These are phyloP conservation scores for Drosophila hamatofila DNA, from an alignment of 2,888 invertebrate species.

Conservation along the genomic window DNA sequence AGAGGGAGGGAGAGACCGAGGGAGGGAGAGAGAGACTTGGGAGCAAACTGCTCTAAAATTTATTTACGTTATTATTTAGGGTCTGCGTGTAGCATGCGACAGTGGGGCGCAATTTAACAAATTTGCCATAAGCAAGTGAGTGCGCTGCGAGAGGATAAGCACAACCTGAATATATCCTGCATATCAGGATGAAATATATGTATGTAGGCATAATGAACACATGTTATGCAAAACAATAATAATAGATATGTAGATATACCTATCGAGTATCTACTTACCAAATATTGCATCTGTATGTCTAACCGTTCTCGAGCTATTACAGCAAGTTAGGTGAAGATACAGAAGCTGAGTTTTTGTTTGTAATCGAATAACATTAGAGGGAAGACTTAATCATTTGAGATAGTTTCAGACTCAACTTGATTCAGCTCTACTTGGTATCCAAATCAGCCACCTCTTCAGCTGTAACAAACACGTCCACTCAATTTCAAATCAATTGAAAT, in stretches of 20 bases:
- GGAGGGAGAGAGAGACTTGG: background rate
- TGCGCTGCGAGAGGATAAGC: background rate
- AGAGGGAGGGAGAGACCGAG: background rate
- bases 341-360: too few relatives aligned
- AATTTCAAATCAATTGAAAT: slow-evolving; percentile 59
- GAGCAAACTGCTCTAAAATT: slow-evolving; percentile 58
- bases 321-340: too few relatives aligned
- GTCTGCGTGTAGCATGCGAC: slow-evolving; percentile 24
- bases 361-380: too few relatives aligned
- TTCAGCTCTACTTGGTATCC: too few relatives aligned
- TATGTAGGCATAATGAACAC: background rate
- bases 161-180: background rate
- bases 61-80: slow-evolving; percentile 74
- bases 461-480: too few relatives aligned
- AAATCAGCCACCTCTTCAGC: too few relatives aligned
- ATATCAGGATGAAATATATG: background rate
- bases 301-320: too few relatives aligned
- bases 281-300: too few relatives aligned
- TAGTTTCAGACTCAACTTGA: too few relatives aligned
- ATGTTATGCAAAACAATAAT: background rate
- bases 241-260: background rate
- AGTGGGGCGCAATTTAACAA: slow-evolving; percentile 43
- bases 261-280: background rate
- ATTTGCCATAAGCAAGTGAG: slow-evolving; percentile 31
- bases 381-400: too few relatives aligned